Evolutionary conservation across 92 coral and sea anemone genomes (phyloP).

Genomic region (Ricordea florida): DNA sequence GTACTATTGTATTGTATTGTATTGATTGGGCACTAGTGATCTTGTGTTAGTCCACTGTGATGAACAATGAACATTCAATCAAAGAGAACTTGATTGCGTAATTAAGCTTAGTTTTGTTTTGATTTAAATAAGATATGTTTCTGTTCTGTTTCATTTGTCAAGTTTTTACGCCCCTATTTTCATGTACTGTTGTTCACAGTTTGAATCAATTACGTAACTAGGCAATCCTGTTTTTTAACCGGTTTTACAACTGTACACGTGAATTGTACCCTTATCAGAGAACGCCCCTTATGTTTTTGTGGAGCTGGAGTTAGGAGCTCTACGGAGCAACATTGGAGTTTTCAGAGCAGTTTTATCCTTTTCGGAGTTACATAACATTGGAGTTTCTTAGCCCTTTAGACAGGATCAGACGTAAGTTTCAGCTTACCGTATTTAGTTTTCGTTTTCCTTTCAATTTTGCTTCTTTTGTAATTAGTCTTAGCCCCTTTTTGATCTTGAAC

Average conservation of each 20-base stretch:
- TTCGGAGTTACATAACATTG: conserved; percentile 7
- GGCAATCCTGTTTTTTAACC: background rate
- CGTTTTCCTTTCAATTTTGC: background rate
- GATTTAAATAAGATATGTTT: conserved; percentile 4
- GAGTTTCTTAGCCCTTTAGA: conserved; percentile 10
- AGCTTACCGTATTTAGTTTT: conserved; percentile 1
- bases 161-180: background rate
- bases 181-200: conserved; percentile 18
- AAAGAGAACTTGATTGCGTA: conserved; percentile 7
- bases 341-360: background rate
- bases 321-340: conserved; percentile 2
- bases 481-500: conserved; percentile 3
- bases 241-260: conserved; percentile 2
- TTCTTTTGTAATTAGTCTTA: conserved; percentile 4
- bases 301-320: conserved; percentile 15
- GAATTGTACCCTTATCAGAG: conserved; percentile 1
- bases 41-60: background rate
- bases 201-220: background rate
- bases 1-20: no score
- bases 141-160: conserved; percentile 11
- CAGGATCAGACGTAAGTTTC: conserved; percentile 31
- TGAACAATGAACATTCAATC: conserved; percentile 2
- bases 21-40: no score
- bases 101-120: conserved; percentile 18
- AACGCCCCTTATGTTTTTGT: conserved; percentile 11